Evolutionary conservation across 2,113 vertebrate genomes (phyloP), one percentile per base, ranked within the genome.

Genomic region (Gnathonemus longibarbis): DNA sequence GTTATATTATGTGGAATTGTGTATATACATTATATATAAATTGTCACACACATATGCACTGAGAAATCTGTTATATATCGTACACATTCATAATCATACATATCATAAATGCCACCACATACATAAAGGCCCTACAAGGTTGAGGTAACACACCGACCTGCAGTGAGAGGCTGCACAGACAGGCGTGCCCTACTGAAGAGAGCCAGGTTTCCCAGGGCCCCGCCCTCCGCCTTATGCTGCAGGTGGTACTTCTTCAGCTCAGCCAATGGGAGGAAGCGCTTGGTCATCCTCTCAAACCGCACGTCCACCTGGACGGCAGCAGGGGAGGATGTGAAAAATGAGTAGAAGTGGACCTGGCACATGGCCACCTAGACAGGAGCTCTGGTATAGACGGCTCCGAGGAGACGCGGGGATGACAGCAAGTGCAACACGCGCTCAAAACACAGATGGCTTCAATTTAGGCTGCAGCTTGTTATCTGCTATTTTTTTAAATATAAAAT

Each of bases 171-270:
- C 9, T 99, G 98, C 90, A 99, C 94, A 2, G 98, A 99, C 8
- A 99, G 96, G 74, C 98, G 95, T 21, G 97, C 96, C 27, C 95
- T 96, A 5, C 95, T 97, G 91, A 99, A 98, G 15, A 99, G 97
- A 1, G 96, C 93, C 96, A 97, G 94, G 91, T 96, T 94, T 91
- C 96, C 95, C 15, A 99, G 95, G 8, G 97, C 95, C 0, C 98
- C 98, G 6, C 96, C 97, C 0, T 93, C 91, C 27, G 90, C 83
- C 89, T 94, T 96, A 66, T 99, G 98, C 90, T 95, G 94, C 91
- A 96, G 95, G 95, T 98, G 95, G 91, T 96, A 94, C 91, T 95
- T 91, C 93, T 98, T 99, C 90, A 99, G 95, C 94, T 99, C 98
- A 0, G 97, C 93, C 85, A 99, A 94, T 50, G 98, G 94, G 91